Evolutionary conservation across 1,140 invertebrate genomes (phyloP), one percentile per base, ranked within the genome.

Genomic region (Sipha flava): DNA sequence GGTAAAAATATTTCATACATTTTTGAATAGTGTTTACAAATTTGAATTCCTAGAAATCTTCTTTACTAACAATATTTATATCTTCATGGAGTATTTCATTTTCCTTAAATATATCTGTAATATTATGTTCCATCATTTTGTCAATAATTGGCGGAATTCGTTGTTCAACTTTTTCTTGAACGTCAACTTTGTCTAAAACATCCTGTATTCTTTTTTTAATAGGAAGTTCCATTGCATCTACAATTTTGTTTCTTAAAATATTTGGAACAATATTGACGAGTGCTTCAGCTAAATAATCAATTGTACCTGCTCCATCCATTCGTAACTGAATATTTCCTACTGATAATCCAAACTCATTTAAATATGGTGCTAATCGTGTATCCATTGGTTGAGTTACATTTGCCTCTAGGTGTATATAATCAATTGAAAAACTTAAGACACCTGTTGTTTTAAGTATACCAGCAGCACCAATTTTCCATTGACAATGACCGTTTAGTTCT

Each of bases 221-320:
- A 0, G 92, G 92, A 72, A 89, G 89, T 85, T 94, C 93, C 10
- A 93, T 84, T 4, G 92, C 92, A 83, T 94, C 91, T 88, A 93
- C 92, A 81, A 95, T 93, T 86, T 94, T 92, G 85, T 93, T 92
- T 81, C 93, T 87, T 72, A 95, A 86, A 59, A 95, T 85, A 87
- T 95, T 95, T 2, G 93, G 93, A 54, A 94, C 81, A 81, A 95
- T 86, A 84, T 95, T 95, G 0, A 94, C 87, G 1, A 86, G 88
- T 79, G 92, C 90, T 86, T 95, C 93, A 57, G 93, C 86, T 5
- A 92, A 82, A 84, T 94, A 95, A 85, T 95, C 93, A 18, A 93
- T 59, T 0, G 92, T 94, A 47, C 93, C 93, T 0, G 92, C 90
- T 5, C 94, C 94, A 82, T 94, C 85, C 68, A 86, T 83, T 43